Evolutionary conservation across 2,888 invertebrate genomes (phyloP).

Genomic region (Eugnorisma glareosa): DNA sequence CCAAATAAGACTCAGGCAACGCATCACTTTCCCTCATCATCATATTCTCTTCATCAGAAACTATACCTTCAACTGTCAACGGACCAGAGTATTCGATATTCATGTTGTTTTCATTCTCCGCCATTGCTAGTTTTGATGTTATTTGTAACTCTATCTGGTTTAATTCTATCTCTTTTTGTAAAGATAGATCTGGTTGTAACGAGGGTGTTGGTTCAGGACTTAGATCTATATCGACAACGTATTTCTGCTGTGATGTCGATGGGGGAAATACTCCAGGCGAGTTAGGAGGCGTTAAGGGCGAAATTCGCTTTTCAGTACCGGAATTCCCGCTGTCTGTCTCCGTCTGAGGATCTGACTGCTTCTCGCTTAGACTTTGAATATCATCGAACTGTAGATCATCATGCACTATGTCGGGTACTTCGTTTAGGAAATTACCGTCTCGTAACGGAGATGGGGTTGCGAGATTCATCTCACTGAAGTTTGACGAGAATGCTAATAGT

Average conservation of each 20-base stretch:
- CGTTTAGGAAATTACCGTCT: conserved; percentile 86
- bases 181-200: conserved; percentile 67
- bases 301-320: conserved; percentile 81
- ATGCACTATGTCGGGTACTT: conserved; percentile 85
- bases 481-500: conserved; percentile 89
- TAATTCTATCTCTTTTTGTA: conserved; percentile 81
- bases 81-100: conserved; percentile 89
- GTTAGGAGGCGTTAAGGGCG: conserved; percentile 86
- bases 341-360: conserved; percentile 72
- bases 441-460: conserved; percentile 87
- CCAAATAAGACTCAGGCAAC: conserved; percentile 80
- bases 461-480: conserved; percentile 88
- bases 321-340: conserved; percentile 76
- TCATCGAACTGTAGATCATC: conserved; percentile 83
- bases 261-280: conserved; percentile 85
- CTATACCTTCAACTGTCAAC: conserved; percentile 80
- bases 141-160: conserved; percentile 87
- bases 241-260: conserved; percentile 83
- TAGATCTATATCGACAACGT: conserved; percentile 83
- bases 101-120: conserved; percentile 89
- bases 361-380: conserved; percentile 77
- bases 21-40: conserved; percentile 76
- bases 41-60: conserved; percentile 73
- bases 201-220: conserved; percentile 65
- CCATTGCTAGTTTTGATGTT: conserved; percentile 88